Percentiles rank a stretch among this genome's conserved stretches.
These are phyloP conservation scores for Prionailurus bengalensis DNA, from an alignment of 2,113 vertebrate genomes.

Conservation along the genomic window DNA sequence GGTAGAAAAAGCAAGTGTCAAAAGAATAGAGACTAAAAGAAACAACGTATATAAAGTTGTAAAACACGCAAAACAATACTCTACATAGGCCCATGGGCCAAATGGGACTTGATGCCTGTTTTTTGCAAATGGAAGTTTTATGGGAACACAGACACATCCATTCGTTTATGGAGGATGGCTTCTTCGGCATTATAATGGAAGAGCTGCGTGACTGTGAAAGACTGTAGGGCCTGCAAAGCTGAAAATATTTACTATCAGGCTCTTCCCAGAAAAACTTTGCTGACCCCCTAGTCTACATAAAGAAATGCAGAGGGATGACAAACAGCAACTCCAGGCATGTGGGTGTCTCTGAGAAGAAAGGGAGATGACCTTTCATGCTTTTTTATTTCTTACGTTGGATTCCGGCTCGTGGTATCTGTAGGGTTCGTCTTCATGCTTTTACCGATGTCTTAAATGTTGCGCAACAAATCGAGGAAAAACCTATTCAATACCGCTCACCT, in stretches of 20 bases:
- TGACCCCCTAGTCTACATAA: not conserved
- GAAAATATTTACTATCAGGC: not conserved
- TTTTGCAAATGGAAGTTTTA: not conserved
- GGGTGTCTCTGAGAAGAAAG: not conserved
- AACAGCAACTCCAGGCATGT: not conserved
- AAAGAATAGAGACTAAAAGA: not conserved
- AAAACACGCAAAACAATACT: not conserved
- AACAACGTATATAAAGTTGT: not conserved
- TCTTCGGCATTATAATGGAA: rapidly evolving
- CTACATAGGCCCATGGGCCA: not conserved
- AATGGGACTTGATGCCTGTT: no score
- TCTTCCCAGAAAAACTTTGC: not conserved
- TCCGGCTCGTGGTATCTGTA: not conserved
- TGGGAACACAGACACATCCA: not conserved
- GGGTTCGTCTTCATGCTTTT: not conserved
- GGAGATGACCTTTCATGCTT: not conserved
- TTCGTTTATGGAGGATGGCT: not conserved
- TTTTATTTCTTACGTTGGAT: not conserved
- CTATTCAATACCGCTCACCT: not conserved
- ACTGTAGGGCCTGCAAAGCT: not conserved
- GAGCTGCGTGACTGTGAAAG: not conserved
- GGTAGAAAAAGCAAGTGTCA: not conserved
- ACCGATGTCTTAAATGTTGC: not conserved
- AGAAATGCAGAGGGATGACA: not conserved
- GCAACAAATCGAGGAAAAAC: not conserved